Evolutionary conservation across 1,140 invertebrate genomes (phyloP), one percentile per base, ranked within the genome.

Genomic region (Danaus plexippus): DNA sequence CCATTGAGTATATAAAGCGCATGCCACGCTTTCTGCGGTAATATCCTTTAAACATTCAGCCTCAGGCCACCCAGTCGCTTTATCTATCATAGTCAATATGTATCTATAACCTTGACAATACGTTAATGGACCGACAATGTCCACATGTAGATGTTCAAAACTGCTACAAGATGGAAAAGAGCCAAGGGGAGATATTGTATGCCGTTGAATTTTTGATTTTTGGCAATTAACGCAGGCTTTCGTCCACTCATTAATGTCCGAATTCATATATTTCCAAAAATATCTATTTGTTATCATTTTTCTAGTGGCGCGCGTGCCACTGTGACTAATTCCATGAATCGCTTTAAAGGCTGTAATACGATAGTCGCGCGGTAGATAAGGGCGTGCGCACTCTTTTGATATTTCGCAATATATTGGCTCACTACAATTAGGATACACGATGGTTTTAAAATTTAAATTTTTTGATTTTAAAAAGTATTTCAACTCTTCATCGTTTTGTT

Each of bases 401-500:
- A 46, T 50, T 32, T 59, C 59, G 41, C 48, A 52, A 48, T 52
- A 47, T 13, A 61, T 52, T 6, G 32, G 47, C 7, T 32, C 22
- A 32, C 50, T 50, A 42, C 22, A 32, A 32, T 32, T 32, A 0
- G 22, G 22, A 32, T 32, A 32, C 7, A 32, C 22, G 13, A 52
- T 46, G 42, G 41, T 44, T 32, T 59, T 53, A 18, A 43, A 52
- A 47, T 52, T 15, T 15, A 8, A 32, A 1, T 32, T 43, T 41
- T 64, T 52, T n/a, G 52, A 54, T 51, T 54, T 11, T 11, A 50
- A 12, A 9, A 64, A 47, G 43, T 48, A 10, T n/a, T 49, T 22
- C 50, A 64, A 54, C 43, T 64, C 63, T 52, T 52, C 10, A 11
- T 65, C 56, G 9, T 59, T 59, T 53, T 54, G 44, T 54, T 65